Percentiles rank a stretch among this genome's conserved stretches.
Conservation (phyloP, 2,113 vertebrate genomes). For the Mus pahari region DNA sequence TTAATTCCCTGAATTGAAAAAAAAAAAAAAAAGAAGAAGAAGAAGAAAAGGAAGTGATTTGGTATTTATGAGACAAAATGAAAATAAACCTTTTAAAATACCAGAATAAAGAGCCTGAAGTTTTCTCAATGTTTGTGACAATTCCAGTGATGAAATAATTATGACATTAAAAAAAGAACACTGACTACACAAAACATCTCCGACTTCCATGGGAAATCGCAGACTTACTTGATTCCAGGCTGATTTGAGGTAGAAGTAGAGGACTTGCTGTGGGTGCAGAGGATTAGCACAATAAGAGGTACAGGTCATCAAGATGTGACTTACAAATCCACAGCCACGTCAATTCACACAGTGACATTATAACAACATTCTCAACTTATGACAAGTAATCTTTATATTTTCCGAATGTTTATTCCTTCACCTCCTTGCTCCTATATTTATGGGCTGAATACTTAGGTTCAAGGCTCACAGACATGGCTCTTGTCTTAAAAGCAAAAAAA, state of each 20-base stretch:
- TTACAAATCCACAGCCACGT: neutral
- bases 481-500: constrained; percentile 17
- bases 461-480: neutral
- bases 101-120: neutral
- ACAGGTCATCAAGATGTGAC: neutral
- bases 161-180: constrained; percentile 26
- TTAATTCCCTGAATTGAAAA: neutral
- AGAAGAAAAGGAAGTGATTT: neutral
- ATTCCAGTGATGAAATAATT: constrained; percentile 34
- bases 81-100: neutral
- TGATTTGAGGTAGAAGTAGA: constrained; percentile 51
- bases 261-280: constrained; percentile 40
- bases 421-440: neutral
- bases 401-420: neutral
- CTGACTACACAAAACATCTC: neutral
- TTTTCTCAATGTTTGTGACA: constrained; percentile 26
- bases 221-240: constrained; percentile 10
- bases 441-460: neutral
- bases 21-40: neutral
- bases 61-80: neutral
- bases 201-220: constrained; percentile 29
- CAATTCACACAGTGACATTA: neutral
- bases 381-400: neutral
- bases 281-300: constrained; percentile 18
- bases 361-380: constrained; percentile 36